Conservation (phyloP, 2,113 vertebrate species). For the Arothron firmamentum region DNA sequence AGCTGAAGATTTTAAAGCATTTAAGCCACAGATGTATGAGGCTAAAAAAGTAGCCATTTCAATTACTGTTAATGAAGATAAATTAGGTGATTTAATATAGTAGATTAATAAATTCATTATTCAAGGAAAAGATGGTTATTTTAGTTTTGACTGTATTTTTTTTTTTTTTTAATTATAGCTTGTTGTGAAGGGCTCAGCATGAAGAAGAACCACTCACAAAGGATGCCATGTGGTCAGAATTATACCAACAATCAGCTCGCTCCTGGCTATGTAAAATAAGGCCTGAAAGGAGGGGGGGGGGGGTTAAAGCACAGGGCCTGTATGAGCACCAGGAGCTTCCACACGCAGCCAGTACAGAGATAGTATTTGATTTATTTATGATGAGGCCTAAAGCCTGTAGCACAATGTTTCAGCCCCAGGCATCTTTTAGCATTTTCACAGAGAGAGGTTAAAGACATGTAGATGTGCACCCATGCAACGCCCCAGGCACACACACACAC, state of each 20-base stretch:
- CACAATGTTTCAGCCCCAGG: slow-evolving; percentile 59
- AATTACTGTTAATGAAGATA: slow-evolving; percentile 49
- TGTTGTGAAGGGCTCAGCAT: slow-evolving; percentile 65
- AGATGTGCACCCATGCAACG: slow-evolving; percentile 75
- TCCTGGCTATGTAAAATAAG: slow-evolving; percentile 51
- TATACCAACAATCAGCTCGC: slow-evolving; percentile 59
- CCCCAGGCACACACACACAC: slow-evolving; percentile 48
- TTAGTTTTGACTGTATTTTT: not conserved
- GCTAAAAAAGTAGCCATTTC: slow-evolving; percentile 39
- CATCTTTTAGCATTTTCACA: slow-evolving; percentile 69
- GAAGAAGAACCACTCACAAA: slow-evolving; percentile 60
- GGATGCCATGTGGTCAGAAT: slow-evolving; percentile 75
- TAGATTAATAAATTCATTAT: not conserved
- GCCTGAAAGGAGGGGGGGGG: slow-evolving; percentile 8
- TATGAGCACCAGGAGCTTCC: slow-evolving; percentile 20
- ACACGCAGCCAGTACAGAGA: slow-evolving; percentile 6
- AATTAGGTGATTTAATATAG: slow-evolving; percentile 3
- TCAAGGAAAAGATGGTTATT: slow-evolving; percentile 3
- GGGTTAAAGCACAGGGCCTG: not conserved
- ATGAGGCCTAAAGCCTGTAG: slow-evolving; percentile 62
- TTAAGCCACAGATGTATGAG: slow-evolving; percentile 30
- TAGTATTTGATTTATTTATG: slow-evolving; percentile 36
- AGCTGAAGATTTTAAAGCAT: slow-evolving; percentile 14
- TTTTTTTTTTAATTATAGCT: slow-evolving; percentile 75
- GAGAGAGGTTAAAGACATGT: slow-evolving; percentile 77